These are phyloP conservation scores for Barypeithes pellucidus DNA, from an alignment of 2,888 invertebrate species.

Conservation along the genomic window DNA sequence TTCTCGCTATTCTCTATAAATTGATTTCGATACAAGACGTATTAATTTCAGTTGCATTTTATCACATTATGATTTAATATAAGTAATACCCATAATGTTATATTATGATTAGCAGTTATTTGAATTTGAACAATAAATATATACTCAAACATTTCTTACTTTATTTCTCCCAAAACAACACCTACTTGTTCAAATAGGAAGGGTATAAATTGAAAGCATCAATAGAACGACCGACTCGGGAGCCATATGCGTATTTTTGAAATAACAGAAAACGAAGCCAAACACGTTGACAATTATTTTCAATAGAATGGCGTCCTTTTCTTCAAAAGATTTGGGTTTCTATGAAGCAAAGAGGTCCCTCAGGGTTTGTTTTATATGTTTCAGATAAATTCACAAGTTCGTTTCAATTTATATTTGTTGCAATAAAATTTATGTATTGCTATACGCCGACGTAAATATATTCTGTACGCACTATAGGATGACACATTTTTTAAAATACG, in stretches of 20 bases:
- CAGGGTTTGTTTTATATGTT: conserved; percentile 43
- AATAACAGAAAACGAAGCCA: conserved; percentile 64
- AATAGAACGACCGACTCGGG: conserved; percentile 68
- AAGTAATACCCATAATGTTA: too few relatives aligned
- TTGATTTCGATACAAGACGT: too few relatives aligned
- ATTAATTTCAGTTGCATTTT: too few relatives aligned
- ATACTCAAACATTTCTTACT: conserved; percentile 60
- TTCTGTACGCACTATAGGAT: too few relatives aligned
- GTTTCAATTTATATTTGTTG: conserved; percentile 4
- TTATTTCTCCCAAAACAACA: conserved; percentile 69
- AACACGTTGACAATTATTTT: conserved; percentile 71
- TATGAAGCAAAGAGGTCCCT: conserved; percentile 44
- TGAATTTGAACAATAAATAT: not conserved
- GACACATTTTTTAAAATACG: too few relatives aligned
- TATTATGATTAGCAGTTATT: too few relatives aligned
- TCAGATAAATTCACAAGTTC: conserved; percentile 46
- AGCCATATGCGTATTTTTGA: conserved; percentile 62
- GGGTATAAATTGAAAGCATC: conserved; percentile 69
- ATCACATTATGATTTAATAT: too few relatives aligned
- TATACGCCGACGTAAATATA: not conserved
- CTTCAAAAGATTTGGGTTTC: conserved; percentile 54
- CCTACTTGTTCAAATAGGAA: conserved; percentile 61
- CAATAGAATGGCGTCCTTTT: conserved; percentile 66
- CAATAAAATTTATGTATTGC: conserved; percentile 9
- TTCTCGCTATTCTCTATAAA: too few relatives aligned